Percentiles rank a stretch among this genome's conserved stretches.
These are phyloP conservation scores for Baccha elongata DNA, from an alignment of 2,888 invertebrate genomes.

Conservation along the genomic window DNA sequence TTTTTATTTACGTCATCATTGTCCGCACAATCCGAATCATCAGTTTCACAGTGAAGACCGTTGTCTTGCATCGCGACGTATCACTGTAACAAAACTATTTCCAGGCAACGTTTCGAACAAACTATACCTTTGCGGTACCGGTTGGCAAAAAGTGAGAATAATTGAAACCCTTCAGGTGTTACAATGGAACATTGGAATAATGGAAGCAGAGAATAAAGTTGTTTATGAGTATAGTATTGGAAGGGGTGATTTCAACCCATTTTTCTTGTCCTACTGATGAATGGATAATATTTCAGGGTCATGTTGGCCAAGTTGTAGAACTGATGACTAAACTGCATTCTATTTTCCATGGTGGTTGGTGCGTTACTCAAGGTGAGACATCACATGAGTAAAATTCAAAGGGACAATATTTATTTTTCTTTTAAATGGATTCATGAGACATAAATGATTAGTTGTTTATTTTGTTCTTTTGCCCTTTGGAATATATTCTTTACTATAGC, in stretches of 20 bases:
- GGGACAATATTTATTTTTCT: no score
- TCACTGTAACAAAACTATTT: slow-evolving; percentile 31
- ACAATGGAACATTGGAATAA: not conserved
- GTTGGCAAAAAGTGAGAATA: slow-evolving; percentile 15
- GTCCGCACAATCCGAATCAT: slow-evolving; percentile 63
- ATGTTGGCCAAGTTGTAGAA: slow-evolving; percentile 11
- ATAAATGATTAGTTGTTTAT: no score
- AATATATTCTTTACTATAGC: no score
- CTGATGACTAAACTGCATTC: slow-evolving; percentile 15
- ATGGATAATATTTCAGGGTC: not conserved
- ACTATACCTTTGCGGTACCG: slow-evolving; percentile 31
- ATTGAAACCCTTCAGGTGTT: slow-evolving; percentile 65
- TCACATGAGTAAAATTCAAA: not conserved
- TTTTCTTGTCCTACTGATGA: slow-evolving; percentile 44
- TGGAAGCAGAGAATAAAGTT: not conserved
- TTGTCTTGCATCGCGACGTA: slow-evolving; percentile 69
- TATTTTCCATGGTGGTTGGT: not conserved
- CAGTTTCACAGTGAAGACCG: slow-evolving; percentile 56
- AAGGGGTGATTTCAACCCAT: slow-evolving; percentile 39
- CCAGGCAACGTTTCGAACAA: slow-evolving; percentile 32
- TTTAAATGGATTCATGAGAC: no score
- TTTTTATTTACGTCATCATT: slow-evolving; percentile 63
- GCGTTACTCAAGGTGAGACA: not conserved
- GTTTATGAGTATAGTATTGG: not conserved
- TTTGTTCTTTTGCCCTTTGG: no score